These are phyloP conservation scores for Paracyprichromis sp. DNA, from an alignment of 2,113 vertebrate genomes.

Conservation along the genomic window DNA sequence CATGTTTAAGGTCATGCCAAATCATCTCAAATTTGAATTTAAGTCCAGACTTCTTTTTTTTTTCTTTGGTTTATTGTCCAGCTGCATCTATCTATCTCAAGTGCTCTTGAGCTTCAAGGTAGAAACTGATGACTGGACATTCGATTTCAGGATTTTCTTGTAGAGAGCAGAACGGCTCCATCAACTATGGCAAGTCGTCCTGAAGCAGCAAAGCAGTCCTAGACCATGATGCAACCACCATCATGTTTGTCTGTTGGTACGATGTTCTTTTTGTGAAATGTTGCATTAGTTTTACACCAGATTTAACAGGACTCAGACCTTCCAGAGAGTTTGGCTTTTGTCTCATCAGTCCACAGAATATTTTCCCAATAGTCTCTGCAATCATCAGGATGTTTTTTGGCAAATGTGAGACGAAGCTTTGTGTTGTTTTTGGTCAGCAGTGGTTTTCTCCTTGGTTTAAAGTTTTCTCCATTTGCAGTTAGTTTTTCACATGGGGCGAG, in stretches of 20 bases:
- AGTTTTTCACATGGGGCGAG: background rate
- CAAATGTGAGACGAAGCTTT: background rate
- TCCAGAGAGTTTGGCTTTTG: background rate
- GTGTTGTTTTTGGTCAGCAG: background rate
- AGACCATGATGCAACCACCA: background rate
- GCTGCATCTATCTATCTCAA: background rate
- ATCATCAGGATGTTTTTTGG: background rate
- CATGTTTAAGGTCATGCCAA: background rate
- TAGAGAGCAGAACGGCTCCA: background rate
- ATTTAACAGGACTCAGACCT: background rate
- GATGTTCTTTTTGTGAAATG: background rate
- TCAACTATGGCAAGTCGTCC: background rate
- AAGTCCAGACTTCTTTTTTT: background rate
- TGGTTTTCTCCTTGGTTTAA: background rate
- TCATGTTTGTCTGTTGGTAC: background rate
- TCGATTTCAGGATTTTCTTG: background rate
- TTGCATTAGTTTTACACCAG: background rate
- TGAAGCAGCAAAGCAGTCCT: background rate
- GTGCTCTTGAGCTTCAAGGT: background rate
- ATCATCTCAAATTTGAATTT: background rate
- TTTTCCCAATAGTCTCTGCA: background rate
- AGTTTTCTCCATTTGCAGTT: background rate
- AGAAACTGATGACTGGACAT: background rate
- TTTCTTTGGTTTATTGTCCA: background rate
- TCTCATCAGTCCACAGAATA: background rate